phyloP scores from a whole-genome alignment of 2,113 vertebrate species.

The Regulus satrapa region DNA sequence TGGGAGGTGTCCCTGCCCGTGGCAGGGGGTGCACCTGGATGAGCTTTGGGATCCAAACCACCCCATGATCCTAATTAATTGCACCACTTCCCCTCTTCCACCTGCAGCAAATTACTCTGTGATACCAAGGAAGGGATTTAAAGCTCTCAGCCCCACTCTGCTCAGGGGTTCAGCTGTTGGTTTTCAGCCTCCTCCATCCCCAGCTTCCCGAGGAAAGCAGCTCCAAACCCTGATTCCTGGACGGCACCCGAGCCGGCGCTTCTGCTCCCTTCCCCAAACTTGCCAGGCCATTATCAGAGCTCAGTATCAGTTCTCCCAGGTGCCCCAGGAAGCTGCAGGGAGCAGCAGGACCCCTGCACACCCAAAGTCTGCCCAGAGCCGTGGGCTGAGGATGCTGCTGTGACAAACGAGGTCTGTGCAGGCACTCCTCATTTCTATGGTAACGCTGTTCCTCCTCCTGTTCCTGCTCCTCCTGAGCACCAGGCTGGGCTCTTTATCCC shows the following conservation, averaged over 20 bases:
- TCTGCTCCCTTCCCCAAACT: background rate
- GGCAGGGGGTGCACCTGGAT: background rate
- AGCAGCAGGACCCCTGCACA: background rate
- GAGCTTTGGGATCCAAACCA: background rate
- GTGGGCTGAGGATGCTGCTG: background rate
- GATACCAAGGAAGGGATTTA: background rate
- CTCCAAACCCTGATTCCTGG: background rate
- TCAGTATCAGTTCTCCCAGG: background rate
- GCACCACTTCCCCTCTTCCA: background rate
- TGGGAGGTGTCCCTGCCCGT: background rate
- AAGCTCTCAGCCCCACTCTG: background rate
- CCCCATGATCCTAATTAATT: fast-evolving
- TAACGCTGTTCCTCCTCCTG: conserved; percentile 24
- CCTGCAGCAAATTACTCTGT: background rate
- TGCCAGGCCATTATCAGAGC: background rate
- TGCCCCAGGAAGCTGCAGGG: background rate
- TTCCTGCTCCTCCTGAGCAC: background rate
- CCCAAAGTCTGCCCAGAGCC: background rate
- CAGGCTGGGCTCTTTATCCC: background rate
- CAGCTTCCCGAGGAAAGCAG: background rate
- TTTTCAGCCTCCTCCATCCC: background rate
- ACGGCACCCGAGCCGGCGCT: fast-evolving
- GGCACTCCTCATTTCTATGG: conserved; percentile 61
- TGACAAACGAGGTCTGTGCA: background rate
- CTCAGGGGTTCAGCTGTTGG: background rate